phyloP scores from a whole-genome alignment of 2,888 invertebrate species.

The Archips xylosteana region DNA sequence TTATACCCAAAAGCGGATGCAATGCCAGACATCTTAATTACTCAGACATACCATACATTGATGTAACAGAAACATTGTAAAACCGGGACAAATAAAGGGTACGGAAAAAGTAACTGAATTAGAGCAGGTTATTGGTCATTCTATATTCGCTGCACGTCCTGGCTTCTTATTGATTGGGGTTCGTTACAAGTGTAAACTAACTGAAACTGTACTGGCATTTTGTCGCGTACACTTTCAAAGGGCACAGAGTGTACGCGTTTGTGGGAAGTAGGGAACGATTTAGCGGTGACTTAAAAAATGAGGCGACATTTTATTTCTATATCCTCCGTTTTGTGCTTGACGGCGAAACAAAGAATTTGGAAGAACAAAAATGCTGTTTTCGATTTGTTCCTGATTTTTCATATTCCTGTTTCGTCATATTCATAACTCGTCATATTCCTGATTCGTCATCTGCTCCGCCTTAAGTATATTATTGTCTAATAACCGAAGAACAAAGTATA shows the following conservation, averaged over 20 bases:
- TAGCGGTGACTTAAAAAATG: background rate
- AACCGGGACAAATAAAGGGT: constrained; percentile 30
- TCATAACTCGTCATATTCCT: too few relatives aligned
- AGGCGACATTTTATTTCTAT: too few relatives aligned
- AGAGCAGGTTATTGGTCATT: constrained; percentile 18
- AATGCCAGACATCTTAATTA: constrained; percentile 38
- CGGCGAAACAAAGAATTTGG: too few relatives aligned
- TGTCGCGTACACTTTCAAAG: constrained; percentile 7
- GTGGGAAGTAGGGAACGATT: background rate
- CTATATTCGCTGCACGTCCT: constrained; percentile 24
- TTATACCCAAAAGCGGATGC: constrained; percentile 17
- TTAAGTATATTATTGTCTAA: too few relatives aligned
- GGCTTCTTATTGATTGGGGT: constrained; percentile 34
- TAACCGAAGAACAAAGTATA: too few relatives aligned
- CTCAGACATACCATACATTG: constrained; percentile 17
- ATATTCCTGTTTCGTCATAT: too few relatives aligned
- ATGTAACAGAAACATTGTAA: background rate
- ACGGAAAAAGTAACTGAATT: constrained; percentile 34
- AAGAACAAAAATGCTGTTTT: too few relatives aligned
- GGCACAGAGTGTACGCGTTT: constrained; percentile 12
- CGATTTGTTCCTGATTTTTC: too few relatives aligned
- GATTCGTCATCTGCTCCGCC: too few relatives aligned
- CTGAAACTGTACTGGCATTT: constrained; percentile 31
- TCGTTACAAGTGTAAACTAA: constrained; percentile 40
- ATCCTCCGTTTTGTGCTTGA: too few relatives aligned